Percentiles rank a stretch among this genome's conserved stretches.
phyloP scores from a whole-genome alignment of 1,140 invertebrate genomes.

The Diploscapter pachys region DNA sequence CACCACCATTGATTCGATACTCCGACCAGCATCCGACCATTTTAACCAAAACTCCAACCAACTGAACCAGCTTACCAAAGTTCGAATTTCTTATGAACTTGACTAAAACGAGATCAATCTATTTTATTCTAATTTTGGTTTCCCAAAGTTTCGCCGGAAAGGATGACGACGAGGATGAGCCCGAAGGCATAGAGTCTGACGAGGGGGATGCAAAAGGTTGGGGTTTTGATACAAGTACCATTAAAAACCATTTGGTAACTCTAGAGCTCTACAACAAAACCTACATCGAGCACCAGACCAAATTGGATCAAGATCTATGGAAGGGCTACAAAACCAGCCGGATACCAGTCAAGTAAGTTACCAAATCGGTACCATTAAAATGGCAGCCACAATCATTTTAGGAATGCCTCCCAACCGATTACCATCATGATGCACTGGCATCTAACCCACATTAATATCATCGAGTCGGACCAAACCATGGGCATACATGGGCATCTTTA shows the following conservation, averaged over 20 bases:
- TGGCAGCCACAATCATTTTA: neutral
- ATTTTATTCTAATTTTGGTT: too few species aligned
- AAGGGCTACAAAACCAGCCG: slow-evolving; percentile 42
- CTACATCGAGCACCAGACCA: slow-evolving; percentile 45
- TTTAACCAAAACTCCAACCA: too few species aligned
- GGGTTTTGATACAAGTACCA: too few species aligned
- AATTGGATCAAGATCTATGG: slow-evolving; percentile 41
- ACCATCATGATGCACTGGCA: slow-evolving; percentile 37
- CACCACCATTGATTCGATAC: too few species aligned
- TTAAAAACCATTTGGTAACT: neutral
- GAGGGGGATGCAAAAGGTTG: too few species aligned
- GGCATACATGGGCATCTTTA: slow-evolving; percentile 54
- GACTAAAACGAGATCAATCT: too few species aligned
- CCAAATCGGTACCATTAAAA: neutral
- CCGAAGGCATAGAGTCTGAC: too few species aligned
- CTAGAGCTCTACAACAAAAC: slow-evolving; percentile 46
- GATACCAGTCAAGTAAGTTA: slow-evolving; percentile 34
- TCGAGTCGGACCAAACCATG: slow-evolving; percentile 50
- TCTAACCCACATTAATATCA: slow-evolving; percentile 44
- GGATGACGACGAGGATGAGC: too few species aligned
- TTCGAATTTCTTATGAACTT: too few species aligned
- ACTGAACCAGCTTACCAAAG: too few species aligned
- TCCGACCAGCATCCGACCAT: too few species aligned
- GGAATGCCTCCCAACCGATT: slow-evolving; percentile 25
- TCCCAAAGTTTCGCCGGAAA: too few species aligned